Percentiles rank a stretch among this genome's conserved stretches.
phyloP scores from a whole-genome alignment of 2,888 invertebrate species.

The Polyommatus iphigenia region DNA sequence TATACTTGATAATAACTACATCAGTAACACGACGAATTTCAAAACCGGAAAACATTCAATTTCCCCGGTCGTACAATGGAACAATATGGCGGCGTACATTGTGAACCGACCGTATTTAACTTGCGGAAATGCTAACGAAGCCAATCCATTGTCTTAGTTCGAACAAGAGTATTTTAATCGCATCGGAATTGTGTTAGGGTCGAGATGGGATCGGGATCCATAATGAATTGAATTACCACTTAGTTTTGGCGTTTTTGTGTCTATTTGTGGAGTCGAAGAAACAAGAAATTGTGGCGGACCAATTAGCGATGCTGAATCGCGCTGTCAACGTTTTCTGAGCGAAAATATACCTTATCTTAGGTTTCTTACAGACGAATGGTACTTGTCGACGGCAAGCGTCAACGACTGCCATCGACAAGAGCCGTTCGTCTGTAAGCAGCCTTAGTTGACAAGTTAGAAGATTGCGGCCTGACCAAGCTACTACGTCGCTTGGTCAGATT shows the following conservation, averaged over 20 bases:
- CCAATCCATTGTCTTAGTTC: constrained; percentile 27
- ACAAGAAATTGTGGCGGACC: not conserved
- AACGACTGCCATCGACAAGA: too few species aligned
- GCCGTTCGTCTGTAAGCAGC: too few species aligned
- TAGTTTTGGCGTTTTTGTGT: not conserved
- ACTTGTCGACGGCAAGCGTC: too few species aligned
- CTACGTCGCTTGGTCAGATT: too few species aligned
- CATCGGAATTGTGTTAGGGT: not conserved
- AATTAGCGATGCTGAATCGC: not conserved
- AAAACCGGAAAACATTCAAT: not conserved
- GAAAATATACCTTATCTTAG: too few species aligned
- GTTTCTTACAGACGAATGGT: too few species aligned
- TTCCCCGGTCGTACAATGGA: constrained; percentile 8
- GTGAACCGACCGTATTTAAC: constrained; percentile 33
- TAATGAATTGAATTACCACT: constrained; percentile 10
- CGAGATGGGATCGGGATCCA: not conserved
- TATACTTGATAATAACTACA: too few species aligned
- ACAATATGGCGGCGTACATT: not conserved
- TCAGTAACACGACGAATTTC: not conserved
- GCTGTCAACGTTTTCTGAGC: too few species aligned
- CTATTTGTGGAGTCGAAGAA: not conserved
- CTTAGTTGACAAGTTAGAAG: too few species aligned
- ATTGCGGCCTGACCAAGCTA: too few species aligned
- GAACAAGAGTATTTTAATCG: constrained; percentile 21
- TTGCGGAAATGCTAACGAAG: constrained; percentile 40